Evolutionary conservation across 2,797 vertebrate species (phyloP).

Genomic region (Spondyliosoma cantharus): DNA sequence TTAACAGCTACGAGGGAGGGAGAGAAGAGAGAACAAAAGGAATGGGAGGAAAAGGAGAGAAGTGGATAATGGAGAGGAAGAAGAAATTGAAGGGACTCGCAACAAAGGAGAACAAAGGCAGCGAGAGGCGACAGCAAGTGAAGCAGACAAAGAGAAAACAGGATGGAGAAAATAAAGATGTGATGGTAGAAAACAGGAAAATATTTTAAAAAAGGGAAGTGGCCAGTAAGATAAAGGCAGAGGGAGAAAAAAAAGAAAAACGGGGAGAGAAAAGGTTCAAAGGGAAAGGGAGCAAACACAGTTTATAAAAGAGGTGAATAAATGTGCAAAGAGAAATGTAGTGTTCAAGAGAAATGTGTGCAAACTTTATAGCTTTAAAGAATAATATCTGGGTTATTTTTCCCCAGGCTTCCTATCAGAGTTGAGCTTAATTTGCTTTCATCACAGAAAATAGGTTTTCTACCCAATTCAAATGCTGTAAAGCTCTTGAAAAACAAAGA

Average conservation of each 20-base stretch:
- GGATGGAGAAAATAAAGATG: constrained; percentile 10
- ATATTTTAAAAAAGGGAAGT: neutral
- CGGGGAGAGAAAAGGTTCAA: neutral
- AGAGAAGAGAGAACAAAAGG: constrained; percentile 4
- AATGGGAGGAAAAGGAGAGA: constrained; percentile 12
- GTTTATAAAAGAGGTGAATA: constrained; percentile 10
- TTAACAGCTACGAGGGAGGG: constrained; percentile 87
- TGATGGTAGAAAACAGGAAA: constrained; percentile 3
- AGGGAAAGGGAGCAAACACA: neutral
- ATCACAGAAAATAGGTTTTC: constrained; percentile 23
- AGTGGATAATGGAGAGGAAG: constrained; percentile 18
- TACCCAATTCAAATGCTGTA: constrained; percentile 16
- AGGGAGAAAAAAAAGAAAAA: neutral
- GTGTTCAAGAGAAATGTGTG: constrained; percentile 8
- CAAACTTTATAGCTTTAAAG: constrained; percentile 16
- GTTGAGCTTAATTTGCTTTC: neutral
- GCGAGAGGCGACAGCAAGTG: constrained; percentile 5
- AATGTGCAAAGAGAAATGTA: neutral
- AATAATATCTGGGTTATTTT: constrained; percentile 17
- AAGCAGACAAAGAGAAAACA: constrained; percentile 22
- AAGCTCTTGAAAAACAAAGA: constrained; percentile 14
- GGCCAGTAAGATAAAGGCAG: neutral
- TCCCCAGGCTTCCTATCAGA: neutral
- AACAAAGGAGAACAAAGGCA: constrained; percentile 35
- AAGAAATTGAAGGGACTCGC: constrained; percentile 24